phyloP scores from a whole-genome alignment of 2,797 vertebrate genomes.

The Cynodonichthys magdalenae region DNA sequence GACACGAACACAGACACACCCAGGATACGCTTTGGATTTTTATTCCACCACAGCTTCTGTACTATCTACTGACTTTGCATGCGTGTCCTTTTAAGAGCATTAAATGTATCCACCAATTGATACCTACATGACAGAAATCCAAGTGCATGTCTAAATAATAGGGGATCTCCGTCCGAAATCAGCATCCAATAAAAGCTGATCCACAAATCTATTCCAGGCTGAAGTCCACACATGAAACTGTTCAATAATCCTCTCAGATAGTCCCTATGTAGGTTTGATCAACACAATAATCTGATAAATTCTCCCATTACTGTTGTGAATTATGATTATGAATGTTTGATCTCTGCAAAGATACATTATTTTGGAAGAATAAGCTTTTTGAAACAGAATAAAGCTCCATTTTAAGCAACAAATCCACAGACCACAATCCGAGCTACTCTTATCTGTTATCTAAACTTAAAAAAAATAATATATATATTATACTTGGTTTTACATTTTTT shows the following conservation, averaged over 20 bases:
- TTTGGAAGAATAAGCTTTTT: conserved; percentile 52
- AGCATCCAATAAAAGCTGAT: conserved; percentile 41
- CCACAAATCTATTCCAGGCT: conserved; percentile 60
- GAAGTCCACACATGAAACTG: conserved; percentile 33
- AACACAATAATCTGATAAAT: conserved; percentile 64
- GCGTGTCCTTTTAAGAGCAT: conserved; percentile 48
- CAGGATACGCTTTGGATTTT: no score
- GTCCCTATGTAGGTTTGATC: conserved; percentile 55
- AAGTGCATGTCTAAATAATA: conserved; percentile 75
- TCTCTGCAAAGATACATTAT: conserved; percentile 55
- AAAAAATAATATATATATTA: neutral
- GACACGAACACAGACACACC: neutral
- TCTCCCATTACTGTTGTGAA: conserved; percentile 56
- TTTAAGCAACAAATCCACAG: conserved; percentile 44
- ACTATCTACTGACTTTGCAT: conserved; percentile 1
- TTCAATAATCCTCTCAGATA: conserved; percentile 62
- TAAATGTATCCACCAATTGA: conserved; percentile 66
- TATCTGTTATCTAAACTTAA: conserved; percentile 27
- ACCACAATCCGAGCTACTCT: conserved; percentile 28
- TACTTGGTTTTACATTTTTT: neutral
- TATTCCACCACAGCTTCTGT: no score
- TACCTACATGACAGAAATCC: conserved; percentile 74
- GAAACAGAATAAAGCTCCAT: conserved; percentile 42
- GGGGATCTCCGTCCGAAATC: conserved; percentile 42
- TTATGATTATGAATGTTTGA: conserved; percentile 60